These are phyloP conservation scores for Archegozetes longisetosus DNA, from an alignment of 1,140 invertebrate genomes.

Conservation along the genomic window DNA sequence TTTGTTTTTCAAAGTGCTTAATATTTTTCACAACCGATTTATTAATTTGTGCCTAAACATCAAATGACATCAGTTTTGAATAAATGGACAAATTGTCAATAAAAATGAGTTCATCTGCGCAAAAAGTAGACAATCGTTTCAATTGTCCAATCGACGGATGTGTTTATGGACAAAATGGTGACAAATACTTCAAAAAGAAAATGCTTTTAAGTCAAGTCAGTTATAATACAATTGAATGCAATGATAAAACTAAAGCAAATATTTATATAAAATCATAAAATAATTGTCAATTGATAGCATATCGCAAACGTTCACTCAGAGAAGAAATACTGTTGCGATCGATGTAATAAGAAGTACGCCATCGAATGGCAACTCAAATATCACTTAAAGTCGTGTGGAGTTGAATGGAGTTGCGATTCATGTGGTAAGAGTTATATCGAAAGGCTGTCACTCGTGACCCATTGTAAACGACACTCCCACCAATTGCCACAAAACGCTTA, in stretches of 20 bases:
- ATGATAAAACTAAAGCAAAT: background rate
- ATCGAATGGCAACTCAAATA: constrained; percentile 16
- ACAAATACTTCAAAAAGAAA: background rate
- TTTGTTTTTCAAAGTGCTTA: too few species aligned
- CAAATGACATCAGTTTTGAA: too few species aligned
- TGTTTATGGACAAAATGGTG: background rate
- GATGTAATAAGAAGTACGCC: constrained; percentile 8
- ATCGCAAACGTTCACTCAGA: background rate
- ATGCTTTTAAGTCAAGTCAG: background rate
- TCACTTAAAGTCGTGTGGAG: constrained; percentile 15
- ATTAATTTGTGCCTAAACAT: too few species aligned
- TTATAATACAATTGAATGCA: background rate
- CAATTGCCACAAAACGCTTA: background rate
- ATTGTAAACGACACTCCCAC: constrained; percentile 14
- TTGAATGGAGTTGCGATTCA: constrained; percentile 3
- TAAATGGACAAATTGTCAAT: too few species aligned
- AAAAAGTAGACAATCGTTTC: background rate
- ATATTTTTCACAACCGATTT: too few species aligned
- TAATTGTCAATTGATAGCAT: background rate
- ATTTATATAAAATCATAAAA: background rate
- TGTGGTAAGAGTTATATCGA: constrained; percentile 14
- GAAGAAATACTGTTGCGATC: background rate
- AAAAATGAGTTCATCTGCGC: too few species aligned
- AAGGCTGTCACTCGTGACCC: constrained; percentile 10
- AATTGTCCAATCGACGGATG: background rate